Evolutionary conservation across 2,888 invertebrate genomes (phyloP), one percentile per base, ranked within the genome.

Genomic region (Stenoptilia bipunctidactyla): DNA sequence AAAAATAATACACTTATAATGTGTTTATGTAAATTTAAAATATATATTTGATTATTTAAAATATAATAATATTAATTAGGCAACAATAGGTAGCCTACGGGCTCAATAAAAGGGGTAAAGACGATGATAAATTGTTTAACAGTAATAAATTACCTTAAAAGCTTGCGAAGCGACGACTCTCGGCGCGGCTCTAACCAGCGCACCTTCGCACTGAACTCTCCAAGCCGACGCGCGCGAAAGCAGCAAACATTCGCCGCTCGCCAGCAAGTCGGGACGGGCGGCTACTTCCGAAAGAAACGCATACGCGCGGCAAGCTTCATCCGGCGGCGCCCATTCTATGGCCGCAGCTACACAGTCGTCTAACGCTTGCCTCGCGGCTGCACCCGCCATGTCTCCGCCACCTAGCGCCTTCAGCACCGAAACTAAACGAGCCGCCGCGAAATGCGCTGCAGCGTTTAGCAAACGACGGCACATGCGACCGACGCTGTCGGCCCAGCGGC

Each of bases 401-500:
- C 93, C 79, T 1, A 95, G 86, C 10, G 88, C 86, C 13, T 91
- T 87, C 27, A 97, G 76, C 3, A 96, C 88, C n/a, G 87, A 86
- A 15, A 90, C 86, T 48, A 96, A 92, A 62, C 93, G 90, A 45
- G 91, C 88, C 2, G 92, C 89, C 33, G 94, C 88, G 66, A 89
- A 96, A 56, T 90, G 89, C 45, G 94, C 91, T 25, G 92, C 90
- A 1, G 92, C 89, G 54, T 93, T 94, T 37, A 94, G 82, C 10
- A 97, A 85, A 55, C 92, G 92, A 2, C 91, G 88, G 15, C 93
- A 92, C 62, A 95, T 82, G 45, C 89, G 87, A 48, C 90, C 90
- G 10, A 95, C 90, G 1, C 89, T 87, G 48, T 92, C 92, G 0
- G 94, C 90, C 96, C 96, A 96, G 44, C 93, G 87, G 34, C 91